Conservation (phyloP, 2,797 vertebrate species). For the Leptodactylus fallax region DNA sequence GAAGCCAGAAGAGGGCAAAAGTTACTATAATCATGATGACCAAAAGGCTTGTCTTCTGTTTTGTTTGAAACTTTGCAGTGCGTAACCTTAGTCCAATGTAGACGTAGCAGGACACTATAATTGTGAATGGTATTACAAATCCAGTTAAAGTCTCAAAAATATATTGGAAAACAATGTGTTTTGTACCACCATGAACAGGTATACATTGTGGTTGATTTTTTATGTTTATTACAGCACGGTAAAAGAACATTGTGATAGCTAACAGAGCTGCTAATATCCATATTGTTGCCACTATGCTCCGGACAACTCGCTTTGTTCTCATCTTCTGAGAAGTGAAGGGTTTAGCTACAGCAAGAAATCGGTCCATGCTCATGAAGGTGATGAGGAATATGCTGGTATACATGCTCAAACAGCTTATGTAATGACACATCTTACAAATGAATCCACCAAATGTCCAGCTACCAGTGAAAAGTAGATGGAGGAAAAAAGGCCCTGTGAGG, state of each 20-base stretch:
- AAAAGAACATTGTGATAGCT: conserved; percentile 81
- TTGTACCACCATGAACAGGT: conserved; percentile 64
- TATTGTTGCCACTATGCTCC: conserved; percentile 73
- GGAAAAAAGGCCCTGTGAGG: conserved; percentile 82
- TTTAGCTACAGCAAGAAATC: conserved; percentile 81
- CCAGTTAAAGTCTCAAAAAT: conserved; percentile 82
- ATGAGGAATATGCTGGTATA: conserved; percentile 87
- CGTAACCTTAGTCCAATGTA: conserved; percentile 77
- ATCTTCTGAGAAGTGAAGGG: conserved; percentile 85
- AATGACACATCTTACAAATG: conserved; percentile 80
- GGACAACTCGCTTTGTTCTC: conserved; percentile 76
- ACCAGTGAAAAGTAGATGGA: conserved; percentile 71
- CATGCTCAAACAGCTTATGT: conserved; percentile 86
- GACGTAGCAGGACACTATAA: conserved; percentile 80
- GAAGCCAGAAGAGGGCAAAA: conserved; percentile 85
- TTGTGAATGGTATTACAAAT: conserved; percentile 82
- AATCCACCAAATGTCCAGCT: conserved; percentile 79
- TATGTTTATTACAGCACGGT: conserved; percentile 67
- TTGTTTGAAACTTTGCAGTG: conserved; percentile 78
- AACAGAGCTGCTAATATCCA: conserved; percentile 80
- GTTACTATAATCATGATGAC: conserved; percentile 82
- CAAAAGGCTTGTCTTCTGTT: conserved; percentile 78
- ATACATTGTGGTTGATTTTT: conserved; percentile 48
- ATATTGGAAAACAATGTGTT: conserved; percentile 80
- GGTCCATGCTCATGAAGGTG: conserved; percentile 87